Evolutionary conservation across 2,797 vertebrate species (phyloP), one percentile per base, ranked within the genome.

Genomic region (Megaceryle alcyon): DNA sequence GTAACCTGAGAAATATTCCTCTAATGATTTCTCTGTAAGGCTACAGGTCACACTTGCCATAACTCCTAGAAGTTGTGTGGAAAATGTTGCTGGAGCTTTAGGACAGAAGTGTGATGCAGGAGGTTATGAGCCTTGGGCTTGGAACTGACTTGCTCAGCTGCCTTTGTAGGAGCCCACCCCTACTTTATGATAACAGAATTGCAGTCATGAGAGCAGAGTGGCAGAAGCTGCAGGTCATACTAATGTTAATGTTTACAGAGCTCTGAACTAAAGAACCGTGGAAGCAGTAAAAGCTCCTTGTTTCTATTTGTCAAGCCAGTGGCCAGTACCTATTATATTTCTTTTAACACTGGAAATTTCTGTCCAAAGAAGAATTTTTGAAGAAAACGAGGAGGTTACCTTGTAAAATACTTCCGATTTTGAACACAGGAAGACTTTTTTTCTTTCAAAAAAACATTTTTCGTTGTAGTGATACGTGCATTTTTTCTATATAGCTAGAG

Each of bases 31-130:
- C 46, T 80, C 26, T 94, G 93, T 54, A 81, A 95, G 68, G 75
- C 79, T 96, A 63, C 37, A 46, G 48, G 20, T 65, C 53, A n/a
- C 22, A 2, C 83, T n/a, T 82, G 91, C 87, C 31, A 2, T 92
- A 85, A 79, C 73, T 92, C 35, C 3, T 68, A 76, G 56, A 70
- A 41, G 22, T 48, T 77, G 44, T 35, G 60, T 92, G 95, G 84
- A 96, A 95, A 96, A 96, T 35, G 69, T 78, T 86, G 82, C 86
- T 95, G 95, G 80, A 89, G 88, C 84, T 92, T 83, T 94, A 59
- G 78, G 82, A 85, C 56, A 48, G 77, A 70, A 60, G 18, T 0
- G 11, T 56, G 31, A 44, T 61, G 66, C 21, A 4, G 1, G 1
- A 83, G 16, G 29, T 72, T 16, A 51, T 60, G 54, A 93, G 63